Conservation (phyloP, 2,113 vertebrate genomes). For the Variabilichromis moorii region DNA sequence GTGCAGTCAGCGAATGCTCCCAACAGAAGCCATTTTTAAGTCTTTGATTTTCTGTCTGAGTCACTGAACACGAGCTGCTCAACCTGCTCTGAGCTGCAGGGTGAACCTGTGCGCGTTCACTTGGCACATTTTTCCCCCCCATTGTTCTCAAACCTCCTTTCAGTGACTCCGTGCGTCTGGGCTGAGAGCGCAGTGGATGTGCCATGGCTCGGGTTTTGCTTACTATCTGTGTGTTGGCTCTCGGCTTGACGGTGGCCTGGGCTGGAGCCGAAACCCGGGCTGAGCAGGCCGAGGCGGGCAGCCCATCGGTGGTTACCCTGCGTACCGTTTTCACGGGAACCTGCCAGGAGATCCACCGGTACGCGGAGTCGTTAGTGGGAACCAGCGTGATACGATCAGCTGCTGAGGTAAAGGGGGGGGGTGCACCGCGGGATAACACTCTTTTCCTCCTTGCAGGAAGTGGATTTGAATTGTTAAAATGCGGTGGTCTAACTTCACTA, state of each 20-base stretch:
- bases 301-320: slow-evolving; percentile 21
- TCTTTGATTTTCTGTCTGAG: slow-evolving; percentile 9
- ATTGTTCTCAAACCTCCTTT: neutral
- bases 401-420: slow-evolving; percentile 50
- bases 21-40: slow-evolving; percentile 60
- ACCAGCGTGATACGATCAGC: slow-evolving; percentile 52
- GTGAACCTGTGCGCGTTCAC: neutral
- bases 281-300: neutral
- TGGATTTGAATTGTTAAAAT: neutral
- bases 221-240: neutral
- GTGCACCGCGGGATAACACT: neutral
- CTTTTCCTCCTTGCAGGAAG: neutral
- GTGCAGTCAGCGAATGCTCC: neutral
- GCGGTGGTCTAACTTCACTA: slow-evolving; percentile 5
- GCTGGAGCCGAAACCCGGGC: neutral
- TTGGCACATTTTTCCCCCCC: no score
- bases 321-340: slow-evolving; percentile 31
- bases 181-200: neutral
- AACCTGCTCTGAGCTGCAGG: neutral
- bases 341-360: slow-evolving; percentile 50
- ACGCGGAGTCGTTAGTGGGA: slow-evolving; percentile 62
- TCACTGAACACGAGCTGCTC: neutral
- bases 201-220: slow-evolving; percentile 11
- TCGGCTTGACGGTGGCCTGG: slow-evolving; percentile 12
- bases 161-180: neutral